These are phyloP conservation scores for Cactoblastis cactorum DNA, from an alignment of 2,888 invertebrate species.

Conservation along the genomic window DNA sequence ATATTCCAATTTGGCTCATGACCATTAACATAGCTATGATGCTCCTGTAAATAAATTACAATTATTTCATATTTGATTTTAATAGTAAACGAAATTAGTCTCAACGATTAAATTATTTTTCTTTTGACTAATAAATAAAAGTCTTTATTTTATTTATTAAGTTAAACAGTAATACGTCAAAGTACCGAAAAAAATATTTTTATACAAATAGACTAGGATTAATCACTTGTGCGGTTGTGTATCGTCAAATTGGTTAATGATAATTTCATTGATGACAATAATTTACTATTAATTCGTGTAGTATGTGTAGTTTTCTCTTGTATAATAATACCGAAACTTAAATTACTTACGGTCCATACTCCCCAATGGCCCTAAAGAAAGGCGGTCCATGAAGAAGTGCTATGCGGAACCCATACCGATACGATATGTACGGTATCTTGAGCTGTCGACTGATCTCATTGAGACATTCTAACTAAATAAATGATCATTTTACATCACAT, in stretches of 20 bases:
- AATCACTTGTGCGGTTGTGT: too few relatives aligned
- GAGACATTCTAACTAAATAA: conserved; percentile 39
- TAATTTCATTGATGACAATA: too few relatives aligned
- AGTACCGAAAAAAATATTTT: too few relatives aligned
- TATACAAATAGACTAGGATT: too few relatives aligned
- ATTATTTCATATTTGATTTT: background rate
- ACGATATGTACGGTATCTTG: conserved; percentile 46
- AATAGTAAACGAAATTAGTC: too few relatives aligned
- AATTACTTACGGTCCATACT: conserved; percentile 45
- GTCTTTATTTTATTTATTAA: too few relatives aligned
- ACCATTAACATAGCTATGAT: conserved; percentile 50
- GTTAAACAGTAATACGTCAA: too few relatives aligned
- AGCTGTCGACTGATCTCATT: conserved; percentile 48
- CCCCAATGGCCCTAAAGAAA: conserved; percentile 31
- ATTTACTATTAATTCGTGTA: too few relatives aligned
- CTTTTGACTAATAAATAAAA: too few relatives aligned
- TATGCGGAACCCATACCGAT: conserved; percentile 54
- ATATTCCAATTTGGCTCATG: conserved; percentile 53
- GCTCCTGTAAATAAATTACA: conserved; percentile 34
- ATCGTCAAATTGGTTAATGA: too few relatives aligned
- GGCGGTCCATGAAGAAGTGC: conserved; percentile 50
- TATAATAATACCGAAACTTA: background rate
- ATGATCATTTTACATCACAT: background rate
- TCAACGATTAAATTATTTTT: too few relatives aligned
- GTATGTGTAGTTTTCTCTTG: too few relatives aligned